Percentiles rank a stretch among this genome's conserved stretches.
phyloP scores from a whole-genome alignment of 2,888 invertebrate species.

The Acanthosepion lycidas region DNA sequence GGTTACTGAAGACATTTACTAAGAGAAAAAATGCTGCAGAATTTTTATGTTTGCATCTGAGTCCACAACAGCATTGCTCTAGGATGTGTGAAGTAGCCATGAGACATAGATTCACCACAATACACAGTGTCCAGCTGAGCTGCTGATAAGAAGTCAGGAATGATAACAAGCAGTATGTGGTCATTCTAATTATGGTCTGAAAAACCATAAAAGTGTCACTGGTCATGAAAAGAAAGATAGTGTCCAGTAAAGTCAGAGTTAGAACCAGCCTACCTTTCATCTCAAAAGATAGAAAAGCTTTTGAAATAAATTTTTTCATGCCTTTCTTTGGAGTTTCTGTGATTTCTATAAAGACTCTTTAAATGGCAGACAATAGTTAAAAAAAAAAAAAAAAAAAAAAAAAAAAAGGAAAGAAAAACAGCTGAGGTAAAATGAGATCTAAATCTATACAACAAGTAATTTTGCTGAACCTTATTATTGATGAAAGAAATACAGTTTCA shows the following conservation, averaged over 20 bases:
- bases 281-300: not conserved
- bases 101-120: not conserved
- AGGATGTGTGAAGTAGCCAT: slow-evolving; percentile 4
- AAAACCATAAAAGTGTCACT: slow-evolving; percentile 21
- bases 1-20: not conserved
- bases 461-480: not conserved
- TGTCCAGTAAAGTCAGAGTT: not conserved
- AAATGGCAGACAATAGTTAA: not conserved
- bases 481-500: not conserved
- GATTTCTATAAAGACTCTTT: not conserved
- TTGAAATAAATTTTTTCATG: not conserved
- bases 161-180: not conserved
- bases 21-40: not conserved
- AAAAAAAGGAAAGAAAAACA: not conserved
- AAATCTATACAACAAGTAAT: not conserved
- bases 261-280: not conserved
- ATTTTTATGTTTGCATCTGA: not conserved
- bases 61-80: not conserved
- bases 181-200: slow-evolving; percentile 21
- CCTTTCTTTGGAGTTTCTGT: not conserved
- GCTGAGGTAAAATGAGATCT: not conserved
- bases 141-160: not conserved
- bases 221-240: not conserved
- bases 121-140: slow-evolving; percentile 1
- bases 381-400: not conserved